Conservation (phyloP, 2,888 invertebrate species). For the Mythimna albipuncta region DNA sequence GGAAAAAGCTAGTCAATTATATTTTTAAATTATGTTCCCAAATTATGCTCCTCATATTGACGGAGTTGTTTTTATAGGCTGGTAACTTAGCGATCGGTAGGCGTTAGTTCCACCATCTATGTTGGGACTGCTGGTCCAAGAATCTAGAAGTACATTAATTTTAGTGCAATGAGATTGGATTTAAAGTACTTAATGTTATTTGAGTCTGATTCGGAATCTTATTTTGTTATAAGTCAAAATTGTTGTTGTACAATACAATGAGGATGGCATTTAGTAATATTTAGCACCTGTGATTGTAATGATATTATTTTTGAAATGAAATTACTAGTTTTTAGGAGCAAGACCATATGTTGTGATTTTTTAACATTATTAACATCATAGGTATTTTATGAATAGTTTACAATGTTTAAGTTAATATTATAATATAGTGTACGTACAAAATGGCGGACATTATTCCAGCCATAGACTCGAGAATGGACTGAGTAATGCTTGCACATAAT, state of each 20-base stretch:
- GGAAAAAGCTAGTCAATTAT: too few species aligned
- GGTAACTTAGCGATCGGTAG: too few species aligned
- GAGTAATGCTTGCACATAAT: background rate
- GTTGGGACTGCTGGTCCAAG: background rate
- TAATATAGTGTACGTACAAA: slow-evolving; percentile 25
- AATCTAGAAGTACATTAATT: slow-evolving; percentile 26
- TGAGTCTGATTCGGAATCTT: slow-evolving; percentile 56
- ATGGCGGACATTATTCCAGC: slow-evolving; percentile 1
- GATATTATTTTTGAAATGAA: slow-evolving; percentile 57
- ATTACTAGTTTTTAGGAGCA: slow-evolving; percentile 49
- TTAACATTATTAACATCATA: slow-evolving; percentile 45
- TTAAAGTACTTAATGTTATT: slow-evolving; percentile 56
- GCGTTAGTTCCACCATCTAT: too few species aligned
- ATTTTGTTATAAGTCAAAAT: slow-evolving; percentile 24
- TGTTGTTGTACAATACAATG: slow-evolving; percentile 34
- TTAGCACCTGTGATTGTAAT: slow-evolving; percentile 69
- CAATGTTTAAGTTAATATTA: slow-evolving; percentile 25
- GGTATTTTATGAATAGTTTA: slow-evolving; percentile 30
- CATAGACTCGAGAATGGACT: background rate
- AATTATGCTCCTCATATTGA: too few species aligned
- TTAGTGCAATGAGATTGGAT: slow-evolving; percentile 55
- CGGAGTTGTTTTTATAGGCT: too few species aligned
- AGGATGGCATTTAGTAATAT: slow-evolving; percentile 51
- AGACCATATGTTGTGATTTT: slow-evolving; percentile 60
- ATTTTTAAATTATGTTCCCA: too few species aligned